phyloP scores from a whole-genome alignment of 35 echinoderm and acorn worm genomes.

The Eucidaris tribuloides region DNA sequence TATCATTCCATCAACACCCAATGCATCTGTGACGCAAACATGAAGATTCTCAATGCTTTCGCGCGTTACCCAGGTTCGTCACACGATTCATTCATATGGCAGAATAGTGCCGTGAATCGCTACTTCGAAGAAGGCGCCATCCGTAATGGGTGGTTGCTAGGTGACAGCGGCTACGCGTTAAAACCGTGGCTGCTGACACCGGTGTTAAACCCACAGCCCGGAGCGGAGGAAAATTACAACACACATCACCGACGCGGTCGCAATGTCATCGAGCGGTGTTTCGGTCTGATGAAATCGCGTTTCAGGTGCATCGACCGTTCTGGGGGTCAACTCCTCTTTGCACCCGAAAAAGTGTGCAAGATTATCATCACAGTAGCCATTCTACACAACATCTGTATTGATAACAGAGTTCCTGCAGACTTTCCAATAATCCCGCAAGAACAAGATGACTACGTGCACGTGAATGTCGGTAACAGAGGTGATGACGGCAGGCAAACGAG shows the following conservation, averaged over 20 bases:
- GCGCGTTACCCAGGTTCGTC: not conserved
- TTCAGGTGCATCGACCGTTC: conserved; percentile 13
- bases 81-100: not conserved
- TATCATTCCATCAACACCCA: conserved; percentile 16
- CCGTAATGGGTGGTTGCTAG: not conserved
- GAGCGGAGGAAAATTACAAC: not conserved
- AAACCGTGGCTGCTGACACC: not conserved
- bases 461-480: too few relatives aligned
- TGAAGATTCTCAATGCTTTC: not conserved
- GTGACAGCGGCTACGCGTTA: not conserved
- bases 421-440: too few relatives aligned
- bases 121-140: not conserved
- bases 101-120: not conserved
- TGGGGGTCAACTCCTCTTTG: conserved; percentile 6
- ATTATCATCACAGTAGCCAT: conserved; percentile 10
- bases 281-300: not conserved
- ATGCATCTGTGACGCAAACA: not conserved
- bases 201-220: not conserved
- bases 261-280: not conserved
- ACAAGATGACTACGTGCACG: too few relatives aligned
- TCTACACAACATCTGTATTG: conserved; percentile 26
- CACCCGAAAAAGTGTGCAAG: not conserved
- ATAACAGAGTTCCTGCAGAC: too few relatives aligned
- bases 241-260: not conserved
- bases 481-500: too few relatives aligned